Evolutionary conservation across 2,113 vertebrate species (phyloP), one percentile per base, ranked within the genome.

Genomic region (Propithecus coquereli): DNA sequence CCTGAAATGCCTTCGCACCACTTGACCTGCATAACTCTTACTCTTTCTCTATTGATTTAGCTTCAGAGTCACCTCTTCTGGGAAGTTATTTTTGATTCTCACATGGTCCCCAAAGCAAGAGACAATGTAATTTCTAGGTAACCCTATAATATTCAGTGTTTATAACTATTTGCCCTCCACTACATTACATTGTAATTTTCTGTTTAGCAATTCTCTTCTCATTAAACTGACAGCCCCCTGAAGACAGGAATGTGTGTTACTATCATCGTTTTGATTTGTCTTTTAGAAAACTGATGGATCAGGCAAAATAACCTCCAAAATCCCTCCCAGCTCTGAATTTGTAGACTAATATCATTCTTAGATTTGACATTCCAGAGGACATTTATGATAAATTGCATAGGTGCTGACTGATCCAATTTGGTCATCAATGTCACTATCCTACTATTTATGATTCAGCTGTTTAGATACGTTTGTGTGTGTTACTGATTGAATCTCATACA

Each of bases 11-110:
- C 37, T n/a, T 87, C 86, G 43, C 6, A 89, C 32, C 57, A 73
- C 25, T 3, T 86, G 73, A 65, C 92, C 65, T 84, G 25, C 17
- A 47, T 57, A 74, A 30, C 18, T 40, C 61, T 77, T 77, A 57
- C 11, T 87, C 34, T 61, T 86, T 96, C 50, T 79, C 74, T 94
- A 40, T 63, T 63, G 23, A 87, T 90, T 92, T 79, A 95, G n/a
- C 27, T 80, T 92, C 40, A 47, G 63, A 79, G 23, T 82, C 70
- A 81, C 5, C 23, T 88, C 34, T 66, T 74, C 22, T 54, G 3
- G 4, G 63, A 94, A 57, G 52, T 94, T 87, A 63, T 74, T 91
- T 86, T 95, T 95, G 34, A 66, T 81, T 30, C 16, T 81, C 65
- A 77, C 32, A 66, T 34, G 87, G 34, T 63, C 65, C 32, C 32